Evolutionary conservation across 92 coral and sea anemone genomes (phyloP), one percentile per base, ranked within the genome.

Genomic region (Anthopleura xanthogrammica): DNA sequence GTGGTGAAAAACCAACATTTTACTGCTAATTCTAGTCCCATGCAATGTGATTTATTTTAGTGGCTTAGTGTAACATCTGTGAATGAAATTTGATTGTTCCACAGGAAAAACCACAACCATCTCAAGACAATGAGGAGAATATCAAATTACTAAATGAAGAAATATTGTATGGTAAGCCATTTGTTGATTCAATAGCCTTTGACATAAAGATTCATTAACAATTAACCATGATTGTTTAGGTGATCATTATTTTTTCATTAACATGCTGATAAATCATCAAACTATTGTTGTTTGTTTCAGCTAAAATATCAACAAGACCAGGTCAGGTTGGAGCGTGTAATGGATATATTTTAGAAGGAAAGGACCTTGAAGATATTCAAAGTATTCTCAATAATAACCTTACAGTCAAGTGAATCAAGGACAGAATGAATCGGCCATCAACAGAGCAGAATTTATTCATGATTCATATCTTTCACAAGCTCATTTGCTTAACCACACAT

Each of bases 321-420:
- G 99, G 99, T 19, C 99, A 96, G 72, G 95, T 90, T 80, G 99
- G 99, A 9, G 93, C 80, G 5, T 96, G 98, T 71, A 93, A 96
- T 90, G 99, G 99, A 50, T 94, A 92, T 82, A 89, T 96, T 65
- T 89, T 96, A 29, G 98, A 96, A 79, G 98, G 99, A 40, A 90
- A 96, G 24, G 99, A 96, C 81, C 83, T 85, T 19, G 79, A 66
- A 52, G 74, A 23, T 36, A 11, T 68, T 68, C 74, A 68, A 29
- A 23, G 74, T 68, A 29, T 23, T 23, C 42, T 68, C 36, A 68
- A 29, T 68, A 68, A 5, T 12, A 68, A 29, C 12, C 20, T 71
- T 9, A 40, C 79, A 46, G 22, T 42, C 39, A 70, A 85, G 58
- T 60, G 52, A 85, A 17, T 66, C 79, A 70, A 36, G 55, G 29